Percentiles rank a stretch among this genome's conserved stretches.
Conservation (phyloP, 2,888 invertebrate species). For the Drosophila algonquin region DNA sequence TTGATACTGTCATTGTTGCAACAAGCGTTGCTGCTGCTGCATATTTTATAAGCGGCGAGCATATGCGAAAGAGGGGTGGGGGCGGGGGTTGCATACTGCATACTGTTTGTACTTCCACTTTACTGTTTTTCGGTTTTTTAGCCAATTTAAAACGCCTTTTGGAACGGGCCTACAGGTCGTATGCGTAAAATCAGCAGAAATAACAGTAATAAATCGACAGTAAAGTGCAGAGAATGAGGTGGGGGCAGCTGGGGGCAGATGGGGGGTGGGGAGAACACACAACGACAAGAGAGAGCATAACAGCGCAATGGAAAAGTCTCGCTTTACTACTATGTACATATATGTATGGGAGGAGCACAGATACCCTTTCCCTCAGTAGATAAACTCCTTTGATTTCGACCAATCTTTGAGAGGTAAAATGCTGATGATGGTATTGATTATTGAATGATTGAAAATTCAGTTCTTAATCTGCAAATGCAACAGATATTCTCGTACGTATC, state of each 20-base stretch:
- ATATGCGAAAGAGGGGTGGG: background rate
- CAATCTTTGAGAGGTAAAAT: no score
- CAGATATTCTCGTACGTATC: no score
- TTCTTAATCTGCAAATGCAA: no score
- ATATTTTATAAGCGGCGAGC: slow-evolving; percentile 61
- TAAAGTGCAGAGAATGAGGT: slow-evolving; percentile 30
- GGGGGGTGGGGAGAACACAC: background rate
- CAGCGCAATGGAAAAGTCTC: background rate
- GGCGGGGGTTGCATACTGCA: background rate
- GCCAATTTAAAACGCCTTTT: slow-evolving; percentile 59
- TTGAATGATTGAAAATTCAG: no score
- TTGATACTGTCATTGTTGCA: slow-evolving; percentile 61
- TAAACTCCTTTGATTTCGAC: no score
- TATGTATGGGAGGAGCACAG: no score
- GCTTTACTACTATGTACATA: no score
- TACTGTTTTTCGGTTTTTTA: slow-evolving; percentile 29
- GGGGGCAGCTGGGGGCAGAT: background rate
- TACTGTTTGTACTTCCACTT: slow-evolving; percentile 40
- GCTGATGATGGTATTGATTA: no score
- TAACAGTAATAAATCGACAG: slow-evolving; percentile 58
- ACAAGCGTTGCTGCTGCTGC: slow-evolving; percentile 62
- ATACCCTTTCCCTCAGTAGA: no score
- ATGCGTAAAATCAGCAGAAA: slow-evolving; percentile 46
- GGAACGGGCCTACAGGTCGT: slow-evolving; percentile 44
- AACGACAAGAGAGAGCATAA: background rate